These are phyloP conservation scores for Mythimna pallens DNA, from an alignment of 2,888 invertebrate genomes.

Conservation along the genomic window DNA sequence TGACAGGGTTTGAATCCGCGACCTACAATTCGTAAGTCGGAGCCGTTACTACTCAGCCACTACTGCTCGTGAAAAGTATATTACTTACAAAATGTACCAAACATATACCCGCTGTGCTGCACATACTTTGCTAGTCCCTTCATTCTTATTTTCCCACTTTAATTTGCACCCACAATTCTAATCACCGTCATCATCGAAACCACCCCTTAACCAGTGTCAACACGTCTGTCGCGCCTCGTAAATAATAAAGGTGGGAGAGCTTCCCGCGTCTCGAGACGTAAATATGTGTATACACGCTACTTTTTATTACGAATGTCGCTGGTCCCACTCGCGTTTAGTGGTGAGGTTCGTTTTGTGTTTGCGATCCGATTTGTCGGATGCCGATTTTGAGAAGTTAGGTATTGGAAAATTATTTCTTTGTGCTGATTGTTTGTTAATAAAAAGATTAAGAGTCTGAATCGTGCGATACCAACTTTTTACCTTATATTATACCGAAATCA, in stretches of 20 bases:
- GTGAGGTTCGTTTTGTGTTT: slow-evolving; percentile 2
- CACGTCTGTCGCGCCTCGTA: slow-evolving; percentile 71
- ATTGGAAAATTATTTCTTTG: too few species aligned
- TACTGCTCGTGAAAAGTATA: too few species aligned
- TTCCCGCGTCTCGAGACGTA: slow-evolving; percentile 68
- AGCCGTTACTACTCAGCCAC: too few species aligned
- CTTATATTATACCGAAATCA: too few species aligned
- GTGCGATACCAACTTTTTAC: too few species aligned
- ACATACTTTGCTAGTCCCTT: too few species aligned
- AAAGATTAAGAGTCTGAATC: too few species aligned
- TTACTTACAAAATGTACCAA: not conserved
- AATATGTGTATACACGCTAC: slow-evolving; percentile 64
- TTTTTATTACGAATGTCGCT: slow-evolving; percentile 67
- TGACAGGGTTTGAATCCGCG: too few species aligned
- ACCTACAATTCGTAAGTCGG: too few species aligned
- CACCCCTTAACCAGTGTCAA: slow-evolving; percentile 72
- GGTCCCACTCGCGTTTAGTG: slow-evolving; percentile 56
- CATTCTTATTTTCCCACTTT: not conserved
- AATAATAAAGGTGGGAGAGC: slow-evolving; percentile 79
- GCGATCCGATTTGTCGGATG: slow-evolving; percentile 1
- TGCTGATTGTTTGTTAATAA: too few species aligned
- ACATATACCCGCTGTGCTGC: not conserved
- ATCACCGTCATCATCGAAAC: slow-evolving; percentile 32
- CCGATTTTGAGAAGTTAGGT: too few species aligned
- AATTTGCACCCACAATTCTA: not conserved